phyloP scores from a whole-genome alignment of 2,888 invertebrate species.

The Neoitamus cyanurus region DNA sequence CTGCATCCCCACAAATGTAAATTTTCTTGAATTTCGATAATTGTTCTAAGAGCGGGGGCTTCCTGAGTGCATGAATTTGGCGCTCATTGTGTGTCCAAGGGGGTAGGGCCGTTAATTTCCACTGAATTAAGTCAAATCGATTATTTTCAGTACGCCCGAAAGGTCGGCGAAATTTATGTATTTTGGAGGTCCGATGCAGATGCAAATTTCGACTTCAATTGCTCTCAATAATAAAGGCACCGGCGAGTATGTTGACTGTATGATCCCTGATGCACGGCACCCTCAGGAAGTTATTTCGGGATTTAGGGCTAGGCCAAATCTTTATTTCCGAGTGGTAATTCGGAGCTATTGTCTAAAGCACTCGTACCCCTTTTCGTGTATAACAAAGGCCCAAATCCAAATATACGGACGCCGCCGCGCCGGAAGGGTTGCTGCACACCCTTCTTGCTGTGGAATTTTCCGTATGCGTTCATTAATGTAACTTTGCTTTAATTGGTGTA shows the following conservation, averaged over 20 bases:
- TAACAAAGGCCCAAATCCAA: neutral
- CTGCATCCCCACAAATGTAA: constrained; percentile 50
- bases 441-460: neutral
- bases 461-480: neutral
- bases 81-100: neutral
- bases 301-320: constrained; percentile 10
- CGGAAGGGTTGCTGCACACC: neutral
- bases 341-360: constrained; percentile 48
- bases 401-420: neutral
- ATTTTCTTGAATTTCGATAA: constrained; percentile 53
- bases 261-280: neutral
- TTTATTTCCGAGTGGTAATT: constrained; percentile 49
- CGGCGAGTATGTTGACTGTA: neutral
- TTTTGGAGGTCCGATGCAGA: constrained; percentile 24
- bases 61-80: neutral
- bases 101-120: constrained; percentile 16
- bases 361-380: neutral
- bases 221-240: constrained; percentile 16
- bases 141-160: constrained; percentile 9
- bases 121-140: constrained; percentile 39
- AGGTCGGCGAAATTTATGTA: constrained; percentile 9
- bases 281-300: neutral
- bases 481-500: neutral
- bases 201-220: constrained; percentile 19
- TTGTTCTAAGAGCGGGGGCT: constrained; percentile 45